These are phyloP conservation scores for Machimus atricapillus DNA, from an alignment of 2,888 invertebrate species.

Conservation along the genomic window DNA sequence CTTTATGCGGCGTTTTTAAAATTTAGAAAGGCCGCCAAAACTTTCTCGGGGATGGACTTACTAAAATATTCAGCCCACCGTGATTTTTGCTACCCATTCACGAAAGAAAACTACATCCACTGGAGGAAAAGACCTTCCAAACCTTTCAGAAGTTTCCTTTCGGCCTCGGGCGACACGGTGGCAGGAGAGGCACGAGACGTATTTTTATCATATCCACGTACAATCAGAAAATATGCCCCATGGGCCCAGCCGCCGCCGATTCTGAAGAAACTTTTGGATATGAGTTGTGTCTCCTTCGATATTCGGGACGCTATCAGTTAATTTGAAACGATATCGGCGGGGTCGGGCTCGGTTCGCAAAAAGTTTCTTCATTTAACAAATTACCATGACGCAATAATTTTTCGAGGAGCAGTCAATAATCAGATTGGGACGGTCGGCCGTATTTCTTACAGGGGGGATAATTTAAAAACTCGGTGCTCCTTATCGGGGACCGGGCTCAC, in stretches of 20 bases:
- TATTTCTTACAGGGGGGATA: not conserved
- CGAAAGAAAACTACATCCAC: not conserved
- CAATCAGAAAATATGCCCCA: conserved; percentile 38
- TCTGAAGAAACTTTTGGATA: conserved; percentile 16
- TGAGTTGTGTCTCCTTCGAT: conserved; percentile 35
- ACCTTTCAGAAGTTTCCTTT: conserved; percentile 23
- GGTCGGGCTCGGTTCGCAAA: not conserved
- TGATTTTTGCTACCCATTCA: not conserved
- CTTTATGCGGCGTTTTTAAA: not conserved
- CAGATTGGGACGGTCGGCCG: not conserved
- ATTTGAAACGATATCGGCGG: conserved; percentile 34
- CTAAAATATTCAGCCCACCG: not conserved
- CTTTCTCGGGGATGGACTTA: not conserved
- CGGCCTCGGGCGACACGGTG: not conserved
- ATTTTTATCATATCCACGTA: conserved; percentile 38
- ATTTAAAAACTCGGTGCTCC: not conserved
- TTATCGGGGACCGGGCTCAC: not conserved
- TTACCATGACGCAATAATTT: conserved; percentile 37
- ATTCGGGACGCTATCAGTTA: conserved; percentile 30
- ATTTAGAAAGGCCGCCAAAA: conserved; percentile 17
- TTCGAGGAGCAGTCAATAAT: conserved; percentile 5
- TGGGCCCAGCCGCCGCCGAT: conserved; percentile 23
- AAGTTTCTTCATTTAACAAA: conserved; percentile 39
- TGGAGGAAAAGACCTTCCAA: not conserved
- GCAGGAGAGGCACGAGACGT: not conserved